Evolutionary conservation across 2,888 invertebrate genomes (phyloP).

Genomic region (Ypsolopha scabrella): DNA sequence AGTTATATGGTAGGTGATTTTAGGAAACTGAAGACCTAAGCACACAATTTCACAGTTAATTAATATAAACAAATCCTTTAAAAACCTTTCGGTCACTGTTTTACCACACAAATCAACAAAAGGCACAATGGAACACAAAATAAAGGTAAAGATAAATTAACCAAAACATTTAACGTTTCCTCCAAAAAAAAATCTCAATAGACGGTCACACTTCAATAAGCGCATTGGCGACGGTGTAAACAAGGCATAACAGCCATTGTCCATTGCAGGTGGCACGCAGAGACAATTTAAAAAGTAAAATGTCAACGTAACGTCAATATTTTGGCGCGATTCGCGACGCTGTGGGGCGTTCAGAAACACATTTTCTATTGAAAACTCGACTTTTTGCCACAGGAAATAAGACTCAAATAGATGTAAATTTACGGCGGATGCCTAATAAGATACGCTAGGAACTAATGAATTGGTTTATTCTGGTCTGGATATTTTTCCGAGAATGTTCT

Average conservation of each 20-base stretch:
- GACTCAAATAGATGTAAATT: too few species aligned
- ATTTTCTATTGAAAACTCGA: not conserved
- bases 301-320: conserved; percentile 23
- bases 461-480: conserved; percentile 25
- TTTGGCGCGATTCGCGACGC: conserved; percentile 60
- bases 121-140: not conserved
- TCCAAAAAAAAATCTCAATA: conserved; percentile 14
- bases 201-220: conserved; percentile 14
- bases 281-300: conserved; percentile 24
- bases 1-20: too few species aligned
- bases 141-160: conserved; percentile 3
- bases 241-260: conserved; percentile 17
- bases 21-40: too few species aligned
- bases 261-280: conserved; percentile 33
- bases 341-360: conserved; percentile 22
- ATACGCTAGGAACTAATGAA: conserved; percentile 41
- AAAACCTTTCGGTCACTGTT: too few species aligned
- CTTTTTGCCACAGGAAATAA: not conserved
- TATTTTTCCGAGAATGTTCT: not conserved
- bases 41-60: too few species aligned
- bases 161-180: conserved; percentile 7
- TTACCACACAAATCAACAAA: not conserved
- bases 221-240: conserved; percentile 39
- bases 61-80: too few species aligned
- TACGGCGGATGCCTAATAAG: conserved; percentile 34